Evolutionary conservation across 1,140 invertebrate species (phyloP).

Genomic region (Leptonema lineaticorne): DNA sequence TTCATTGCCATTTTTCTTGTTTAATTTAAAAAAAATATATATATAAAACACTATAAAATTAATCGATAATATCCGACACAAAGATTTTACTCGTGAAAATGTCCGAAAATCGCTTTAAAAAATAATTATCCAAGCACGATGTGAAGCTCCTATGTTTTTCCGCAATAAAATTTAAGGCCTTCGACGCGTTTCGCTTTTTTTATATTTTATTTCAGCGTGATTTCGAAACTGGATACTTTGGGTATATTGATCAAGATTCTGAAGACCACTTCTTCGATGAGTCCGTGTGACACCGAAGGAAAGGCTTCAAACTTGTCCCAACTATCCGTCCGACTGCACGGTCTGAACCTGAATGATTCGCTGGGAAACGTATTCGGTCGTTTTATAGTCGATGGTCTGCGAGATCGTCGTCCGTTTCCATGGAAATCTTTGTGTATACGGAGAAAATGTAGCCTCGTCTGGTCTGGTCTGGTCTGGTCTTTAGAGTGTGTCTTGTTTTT

Average conservation of each 20-base stretch:
- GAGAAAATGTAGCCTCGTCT: constrained; percentile 1
- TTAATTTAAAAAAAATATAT: neutral
- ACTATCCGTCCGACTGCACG: constrained; percentile 28
- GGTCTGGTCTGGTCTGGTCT: neutral
- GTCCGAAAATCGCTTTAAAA: neutral
- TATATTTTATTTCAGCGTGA: neutral
- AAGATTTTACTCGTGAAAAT: neutral
- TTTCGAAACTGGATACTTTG: constrained; percentile 36
- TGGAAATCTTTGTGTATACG: constrained; percentile 6
- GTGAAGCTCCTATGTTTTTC: neutral
- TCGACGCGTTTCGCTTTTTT: neutral
- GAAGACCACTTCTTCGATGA: constrained; percentile 37
- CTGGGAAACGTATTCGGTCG: neutral
- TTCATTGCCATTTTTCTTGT: constrained; percentile 21
- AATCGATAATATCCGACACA: neutral
- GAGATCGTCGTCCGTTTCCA: neutral
- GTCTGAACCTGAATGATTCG: constrained; percentile 37
- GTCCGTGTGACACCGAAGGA: constrained; percentile 35
- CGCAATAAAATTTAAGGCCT: neutral
- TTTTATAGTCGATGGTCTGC: constrained; percentile 31
- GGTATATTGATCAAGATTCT: no score
- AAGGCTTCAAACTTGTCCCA: constrained; percentile 11
- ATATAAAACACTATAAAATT: neutral
- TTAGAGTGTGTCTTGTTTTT: no score
- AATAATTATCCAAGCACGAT: neutral